Percentiles rank a stretch among this genome's conserved stretches.
phyloP scores from a whole-genome alignment of 2,113 vertebrate genomes.

The Brachyhypopomus occidentalis region DNA sequence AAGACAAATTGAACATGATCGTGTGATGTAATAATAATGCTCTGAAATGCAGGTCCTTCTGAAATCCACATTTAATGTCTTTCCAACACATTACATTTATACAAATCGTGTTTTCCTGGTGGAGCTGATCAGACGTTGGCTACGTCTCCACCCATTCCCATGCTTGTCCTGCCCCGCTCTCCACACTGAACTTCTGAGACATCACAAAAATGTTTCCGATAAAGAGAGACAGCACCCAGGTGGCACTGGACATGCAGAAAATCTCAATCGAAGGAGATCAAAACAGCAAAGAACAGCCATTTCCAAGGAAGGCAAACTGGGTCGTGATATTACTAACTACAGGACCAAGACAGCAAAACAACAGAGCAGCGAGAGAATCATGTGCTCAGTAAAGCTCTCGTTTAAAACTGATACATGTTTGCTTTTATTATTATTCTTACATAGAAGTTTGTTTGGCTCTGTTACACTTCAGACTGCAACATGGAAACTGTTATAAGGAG shows the following conservation, averaged over 20 bases:
- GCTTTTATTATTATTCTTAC: neutral
- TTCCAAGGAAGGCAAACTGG: constrained; percentile 51
- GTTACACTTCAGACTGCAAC: constrained; percentile 21
- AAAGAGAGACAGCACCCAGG: constrained; percentile 50
- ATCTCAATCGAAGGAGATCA: constrained; percentile 52
- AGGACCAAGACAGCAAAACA: constrained; percentile 55
- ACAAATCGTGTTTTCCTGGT: constrained; percentile 45
- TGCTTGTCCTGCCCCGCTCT: constrained; percentile 23
- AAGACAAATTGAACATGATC: neutral
- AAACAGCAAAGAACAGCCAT: constrained; percentile 55
- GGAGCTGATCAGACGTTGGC: constrained; percentile 23
- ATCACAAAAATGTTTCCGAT: constrained; percentile 28
- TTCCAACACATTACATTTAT: constrained; percentile 68
- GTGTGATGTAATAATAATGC: constrained; percentile 17
- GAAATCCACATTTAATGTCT: constrained; percentile 72
- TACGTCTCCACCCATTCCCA: constrained; percentile 32
- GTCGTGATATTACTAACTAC: constrained; percentile 38
- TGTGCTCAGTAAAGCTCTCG: constrained; percentile 22
- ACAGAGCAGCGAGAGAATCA: neutral
- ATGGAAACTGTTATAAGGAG: constrained; percentile 13
- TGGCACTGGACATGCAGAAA: constrained; percentile 68
- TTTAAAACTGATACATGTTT: constrained; percentile 18
- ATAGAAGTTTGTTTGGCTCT: neutral
- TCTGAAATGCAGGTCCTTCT: constrained; percentile 10
- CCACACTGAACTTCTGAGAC: constrained; percentile 44